Evolutionary conservation across 1,140 invertebrate species (phyloP).

Genomic region (Manduca sexta): DNA sequence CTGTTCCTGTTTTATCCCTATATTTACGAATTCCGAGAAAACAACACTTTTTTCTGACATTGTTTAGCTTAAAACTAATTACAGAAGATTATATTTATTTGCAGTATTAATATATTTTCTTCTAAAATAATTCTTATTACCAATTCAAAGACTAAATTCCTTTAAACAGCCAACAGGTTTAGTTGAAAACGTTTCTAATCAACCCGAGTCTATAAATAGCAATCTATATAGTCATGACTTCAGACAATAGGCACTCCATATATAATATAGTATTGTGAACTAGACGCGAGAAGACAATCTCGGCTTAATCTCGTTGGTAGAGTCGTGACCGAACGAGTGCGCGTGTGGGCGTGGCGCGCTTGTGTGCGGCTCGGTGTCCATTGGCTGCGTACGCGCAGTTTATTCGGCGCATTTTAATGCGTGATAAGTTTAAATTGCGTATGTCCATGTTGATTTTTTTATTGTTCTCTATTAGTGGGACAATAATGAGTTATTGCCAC

Average conservation of each 20-base stretch:
- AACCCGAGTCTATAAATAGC: slow-evolving; percentile 7
- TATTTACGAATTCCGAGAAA: too few species aligned
- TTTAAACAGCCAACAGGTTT: not conserved
- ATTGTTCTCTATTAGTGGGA: too few species aligned
- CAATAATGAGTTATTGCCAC: too few species aligned
- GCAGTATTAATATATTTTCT: too few species aligned
- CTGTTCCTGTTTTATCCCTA: too few species aligned
- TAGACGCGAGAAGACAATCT: slow-evolving; percentile 52
- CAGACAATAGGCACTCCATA: slow-evolving; percentile 26
- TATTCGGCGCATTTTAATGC: not conserved
- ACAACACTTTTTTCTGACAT: too few species aligned
- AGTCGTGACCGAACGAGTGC: slow-evolving; percentile 53
- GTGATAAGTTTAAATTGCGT: too few species aligned
- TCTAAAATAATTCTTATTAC: too few species aligned
- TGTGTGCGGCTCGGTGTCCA: slow-evolving; percentile 25
- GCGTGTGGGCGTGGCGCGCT: slow-evolving; percentile 30
- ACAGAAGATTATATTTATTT: too few species aligned
- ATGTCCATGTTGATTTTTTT: too few species aligned
- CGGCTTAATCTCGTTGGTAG: slow-evolving; percentile 46
- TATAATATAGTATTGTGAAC: slow-evolving; percentile 20
- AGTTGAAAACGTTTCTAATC: slow-evolving; percentile 16
- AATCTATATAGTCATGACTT: slow-evolving; percentile 8
- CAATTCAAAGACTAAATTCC: too few species aligned
- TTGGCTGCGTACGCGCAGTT: slow-evolving; percentile 13
- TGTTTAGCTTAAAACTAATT: too few species aligned